These are phyloP conservation scores for Lithobates sylvaticus DNA, from an alignment of 2,797 vertebrate genomes.

Conservation along the genomic window DNA sequence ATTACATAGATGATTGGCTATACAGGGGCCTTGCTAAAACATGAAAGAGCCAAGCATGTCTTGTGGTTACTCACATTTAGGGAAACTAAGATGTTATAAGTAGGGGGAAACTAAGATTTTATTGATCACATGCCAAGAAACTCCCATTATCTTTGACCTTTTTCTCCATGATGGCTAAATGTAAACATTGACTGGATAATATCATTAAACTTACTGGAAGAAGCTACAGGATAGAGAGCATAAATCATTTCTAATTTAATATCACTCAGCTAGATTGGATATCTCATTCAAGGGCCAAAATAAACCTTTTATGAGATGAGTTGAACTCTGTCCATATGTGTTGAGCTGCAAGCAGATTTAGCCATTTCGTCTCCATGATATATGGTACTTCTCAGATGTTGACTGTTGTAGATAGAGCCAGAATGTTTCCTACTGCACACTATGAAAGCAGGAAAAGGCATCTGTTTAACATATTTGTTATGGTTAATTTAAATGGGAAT, in stretches of 20 bases:
- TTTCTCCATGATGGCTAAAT: constrained; percentile 33
- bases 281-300: constrained; percentile 29
- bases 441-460: not conserved
- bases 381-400: constrained; percentile 6
- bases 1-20: not conserved
- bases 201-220: constrained; percentile 46
- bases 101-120: not conserved
- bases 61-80: not conserved
- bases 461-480: constrained; percentile 21
- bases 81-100: not conserved
- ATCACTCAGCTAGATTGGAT: constrained; percentile 41
- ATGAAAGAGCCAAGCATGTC: not conserved
- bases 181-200: constrained; percentile 37
- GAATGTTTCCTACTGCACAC: not conserved
- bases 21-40: not conserved
- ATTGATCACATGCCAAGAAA: constrained; percentile 42
- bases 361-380: constrained; percentile 1
- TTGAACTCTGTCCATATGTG: not conserved
- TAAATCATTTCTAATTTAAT: constrained; percentile 57
- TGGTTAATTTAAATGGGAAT: not conserved
- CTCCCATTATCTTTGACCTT: constrained; percentile 42
- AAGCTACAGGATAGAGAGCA: constrained; percentile 4
- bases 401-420: not conserved
- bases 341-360: constrained; percentile 13
- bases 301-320: constrained; percentile 39